Conservation (phyloP, 2,113 vertebrate genomes). For the Dromiciops gliroides region DNA sequence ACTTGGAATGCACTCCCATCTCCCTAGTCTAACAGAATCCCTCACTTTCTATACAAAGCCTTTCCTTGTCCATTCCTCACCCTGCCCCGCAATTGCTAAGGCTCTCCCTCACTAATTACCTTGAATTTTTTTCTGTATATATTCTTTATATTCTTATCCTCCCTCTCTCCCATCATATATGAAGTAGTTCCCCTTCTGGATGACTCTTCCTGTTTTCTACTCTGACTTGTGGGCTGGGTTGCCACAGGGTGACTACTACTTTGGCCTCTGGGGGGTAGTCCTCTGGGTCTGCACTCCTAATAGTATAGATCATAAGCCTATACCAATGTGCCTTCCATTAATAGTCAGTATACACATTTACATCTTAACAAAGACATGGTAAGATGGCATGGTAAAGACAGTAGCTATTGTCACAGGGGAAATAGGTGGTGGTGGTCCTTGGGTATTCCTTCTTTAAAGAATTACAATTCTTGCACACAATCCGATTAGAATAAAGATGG, state of each 20-base stretch:
- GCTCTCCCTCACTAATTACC: too few relatives aligned
- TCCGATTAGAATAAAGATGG: too few relatives aligned
- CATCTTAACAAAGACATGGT: not conserved
- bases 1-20: too few relatives aligned
- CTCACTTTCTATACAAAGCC: too few relatives aligned
- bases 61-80: too few relatives aligned
- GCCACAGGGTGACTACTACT: not conserved
- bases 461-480: too few relatives aligned
- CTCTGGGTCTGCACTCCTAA: not conserved
- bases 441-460: too few relatives aligned
- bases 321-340: not conserved
- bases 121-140: not conserved
- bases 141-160: not conserved
- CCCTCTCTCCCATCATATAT: not conserved
- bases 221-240: not conserved
- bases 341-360: too few relatives aligned
- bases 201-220: not conserved
- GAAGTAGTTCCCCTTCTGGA: not conserved
- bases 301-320: not conserved
- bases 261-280: not conserved
- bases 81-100: too few relatives aligned
- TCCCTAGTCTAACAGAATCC: too few relatives aligned
- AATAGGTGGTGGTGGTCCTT: too few relatives aligned
- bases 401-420: too few relatives aligned
- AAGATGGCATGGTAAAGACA: not conserved